Evolutionary conservation across 2,113 vertebrate genomes (phyloP), one percentile per base, ranked within the genome.

Genomic region (Esox niger): DNA sequence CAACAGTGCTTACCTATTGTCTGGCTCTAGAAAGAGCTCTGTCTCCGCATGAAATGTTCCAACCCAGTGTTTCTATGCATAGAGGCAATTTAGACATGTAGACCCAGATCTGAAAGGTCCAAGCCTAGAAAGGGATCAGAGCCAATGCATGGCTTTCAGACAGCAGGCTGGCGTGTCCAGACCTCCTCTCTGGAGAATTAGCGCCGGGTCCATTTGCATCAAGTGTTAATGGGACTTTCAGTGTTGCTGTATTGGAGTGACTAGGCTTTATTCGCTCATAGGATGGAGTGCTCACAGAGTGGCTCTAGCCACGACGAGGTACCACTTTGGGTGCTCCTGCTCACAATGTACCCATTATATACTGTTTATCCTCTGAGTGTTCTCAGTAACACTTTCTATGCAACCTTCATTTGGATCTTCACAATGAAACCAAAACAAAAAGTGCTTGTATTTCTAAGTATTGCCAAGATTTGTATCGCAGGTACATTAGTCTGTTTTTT

Each of bases 351-450:
- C 64, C 54, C 55, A 32, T 62, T 60, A 29, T 10, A 20, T 59
- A n/a, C 35, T 66, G 66, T 62, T 66, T 57, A 69, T 47, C 70
- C 76, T 76, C 64, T 47, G 71, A 71, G 38, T 84, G 70, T 83
- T 74, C 83, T 71, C 66, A 54, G 67, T 75, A 73, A 64, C 86
- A 84, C 82, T 89, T 90, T 84, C 90, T 93, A 92, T 94, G 91
- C 91, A 94, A 92, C 88, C 81, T 82, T 86, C 73, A 15, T 35
- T 66, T 84, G 82, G 82, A 90, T 77, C 90, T 88, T 74, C 71
- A 73, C 71, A 83, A 78, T 86, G 84, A 84, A 89, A 76, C 86
- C 78, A 80, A 86, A 87, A 32, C 11, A 59, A 30, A 59, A 17
- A 80, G 86, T 81, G 77, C 77, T 90, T 86, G 84, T 80, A 62